Conservation (phyloP, 2,888 invertebrate genomes). For the Volucella bombylans region DNA sequence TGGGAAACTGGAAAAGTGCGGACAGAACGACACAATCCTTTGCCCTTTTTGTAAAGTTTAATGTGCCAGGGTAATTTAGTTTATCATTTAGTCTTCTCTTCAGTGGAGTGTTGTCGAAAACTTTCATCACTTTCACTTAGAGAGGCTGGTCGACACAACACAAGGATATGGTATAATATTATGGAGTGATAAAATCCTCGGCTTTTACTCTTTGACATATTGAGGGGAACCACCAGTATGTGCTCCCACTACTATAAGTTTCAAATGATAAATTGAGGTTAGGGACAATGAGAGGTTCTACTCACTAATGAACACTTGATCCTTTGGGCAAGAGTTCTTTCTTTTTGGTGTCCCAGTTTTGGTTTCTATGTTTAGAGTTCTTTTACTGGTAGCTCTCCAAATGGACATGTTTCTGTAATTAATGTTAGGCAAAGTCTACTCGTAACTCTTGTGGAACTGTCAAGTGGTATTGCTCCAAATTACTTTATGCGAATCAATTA, state of each 20-base stretch:
- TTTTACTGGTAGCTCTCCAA: neutral
- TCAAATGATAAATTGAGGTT: slow-evolving; percentile 56
- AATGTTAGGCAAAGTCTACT: slow-evolving; percentile 27
- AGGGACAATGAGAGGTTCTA: slow-evolving; percentile 12
- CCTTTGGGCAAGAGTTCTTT: slow-evolving; percentile 15
- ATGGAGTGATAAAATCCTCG: slow-evolving; percentile 8
- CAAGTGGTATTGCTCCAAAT: slow-evolving; percentile 43
- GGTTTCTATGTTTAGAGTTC: no score
- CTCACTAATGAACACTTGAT: slow-evolving; percentile 58
- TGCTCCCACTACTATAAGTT: slow-evolving; percentile 21
- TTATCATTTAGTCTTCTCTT: slow-evolving; percentile 52
- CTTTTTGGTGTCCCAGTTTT: neutral
- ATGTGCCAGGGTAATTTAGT: slow-evolving; percentile 60
- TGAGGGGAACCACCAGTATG: neutral
- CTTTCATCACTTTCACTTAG: slow-evolving; percentile 37
- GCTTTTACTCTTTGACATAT: slow-evolving; percentile 13
- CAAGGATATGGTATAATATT: neutral
- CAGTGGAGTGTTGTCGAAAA: slow-evolving; percentile 9
- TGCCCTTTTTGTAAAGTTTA: slow-evolving; percentile 47
- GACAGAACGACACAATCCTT: slow-evolving; percentile 27
- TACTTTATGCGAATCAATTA: slow-evolving; percentile 53
- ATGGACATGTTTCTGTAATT: slow-evolving; percentile 55
- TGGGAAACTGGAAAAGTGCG: slow-evolving; percentile 56
- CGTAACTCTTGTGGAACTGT: slow-evolving; percentile 24
- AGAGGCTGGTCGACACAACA: neutral